Evolutionary conservation across 2,888 invertebrate species (phyloP).

Genomic region (Cryptocheilus praepositus): DNA sequence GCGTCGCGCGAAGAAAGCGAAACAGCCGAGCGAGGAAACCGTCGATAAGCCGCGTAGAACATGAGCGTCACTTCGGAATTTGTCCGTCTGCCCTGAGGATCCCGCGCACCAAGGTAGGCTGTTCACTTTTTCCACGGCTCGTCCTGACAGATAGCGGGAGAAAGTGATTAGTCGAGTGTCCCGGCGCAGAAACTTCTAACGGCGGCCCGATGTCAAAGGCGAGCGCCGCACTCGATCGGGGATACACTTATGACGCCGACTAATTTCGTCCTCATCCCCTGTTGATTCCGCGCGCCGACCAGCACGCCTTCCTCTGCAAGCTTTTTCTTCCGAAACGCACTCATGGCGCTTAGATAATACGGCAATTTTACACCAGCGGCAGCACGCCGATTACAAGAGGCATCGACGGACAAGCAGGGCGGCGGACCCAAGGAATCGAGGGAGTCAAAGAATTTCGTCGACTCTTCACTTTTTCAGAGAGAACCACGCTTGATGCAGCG

Average conservation of each 20-base stretch:
- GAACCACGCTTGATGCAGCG: too few species aligned
- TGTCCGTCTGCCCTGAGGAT: not conserved
- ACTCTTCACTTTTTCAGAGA: too few species aligned
- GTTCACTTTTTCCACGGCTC: constrained; percentile 8
- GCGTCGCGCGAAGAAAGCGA: too few species aligned
- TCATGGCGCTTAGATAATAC: too few species aligned
- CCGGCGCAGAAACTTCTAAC: constrained; percentile 19
- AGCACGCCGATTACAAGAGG: too few species aligned
- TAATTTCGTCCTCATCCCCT: constrained; percentile 1
- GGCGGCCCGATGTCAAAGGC: not conserved
- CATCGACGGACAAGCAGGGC: too few species aligned
- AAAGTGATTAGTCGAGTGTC: constrained; percentile 52
- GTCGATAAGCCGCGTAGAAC: not conserved
- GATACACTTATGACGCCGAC: not conserved
- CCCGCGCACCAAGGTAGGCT: not conserved
- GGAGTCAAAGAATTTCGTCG: too few species aligned
- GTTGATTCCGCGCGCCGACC: not conserved
- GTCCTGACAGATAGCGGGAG: constrained; percentile 32
- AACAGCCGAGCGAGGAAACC: not conserved
- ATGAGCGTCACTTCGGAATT: not conserved
- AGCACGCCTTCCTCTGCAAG: not conserved
- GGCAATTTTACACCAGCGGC: too few species aligned
- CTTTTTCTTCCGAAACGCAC: too few species aligned
- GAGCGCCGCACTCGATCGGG: not conserved
- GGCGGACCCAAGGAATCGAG: too few species aligned